A percentile compares a stretch with the other conserved stretches of the same genome.
Evolutionary conservation across 2,113 vertebrate species (phyloP).

Genomic region (Phainopepla nitens): DNA sequence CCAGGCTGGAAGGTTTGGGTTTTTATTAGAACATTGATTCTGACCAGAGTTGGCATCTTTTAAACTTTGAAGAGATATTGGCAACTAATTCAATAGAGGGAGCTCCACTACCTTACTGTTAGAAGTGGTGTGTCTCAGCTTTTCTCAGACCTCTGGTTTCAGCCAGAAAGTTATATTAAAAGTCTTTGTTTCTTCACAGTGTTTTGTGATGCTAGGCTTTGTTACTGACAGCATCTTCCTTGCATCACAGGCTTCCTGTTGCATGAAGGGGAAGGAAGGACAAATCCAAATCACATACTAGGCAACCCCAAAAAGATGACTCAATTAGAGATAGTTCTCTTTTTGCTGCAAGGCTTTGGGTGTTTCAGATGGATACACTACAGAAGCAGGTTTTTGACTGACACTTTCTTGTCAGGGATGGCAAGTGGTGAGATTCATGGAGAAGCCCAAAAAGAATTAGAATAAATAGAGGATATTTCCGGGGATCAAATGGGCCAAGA

Average conservation of each 20-base stretch:
- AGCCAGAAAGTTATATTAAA: not conserved
- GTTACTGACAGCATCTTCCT: not conserved
- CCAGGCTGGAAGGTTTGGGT: not conserved
- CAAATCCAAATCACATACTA: not conserved
- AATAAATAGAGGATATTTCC: not conserved
- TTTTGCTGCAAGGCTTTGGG: not conserved
- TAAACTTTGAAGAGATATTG: not conserved
- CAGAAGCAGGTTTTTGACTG: not conserved
- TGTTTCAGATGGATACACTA: not conserved
- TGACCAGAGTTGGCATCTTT: not conserved
- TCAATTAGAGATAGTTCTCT: not conserved
- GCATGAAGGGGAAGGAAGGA: not conserved
- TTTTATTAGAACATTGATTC: not conserved
- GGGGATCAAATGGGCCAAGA: not conserved
- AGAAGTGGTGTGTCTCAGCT: not conserved
- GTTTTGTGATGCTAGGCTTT: not conserved
- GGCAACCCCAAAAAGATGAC: not conserved
- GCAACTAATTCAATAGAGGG: constrained; percentile 67
- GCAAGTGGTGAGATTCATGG: not conserved
- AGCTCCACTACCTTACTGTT: constrained; percentile 49
- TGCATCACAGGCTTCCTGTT: not conserved
- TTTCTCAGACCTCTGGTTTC: constrained; percentile 28
- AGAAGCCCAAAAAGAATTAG: not conserved
- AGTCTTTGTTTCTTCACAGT: not conserved
- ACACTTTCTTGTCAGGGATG: not conserved